phyloP scores from a whole-genome alignment of 2,888 invertebrate species.

The Pterobdella sp. region DNA sequence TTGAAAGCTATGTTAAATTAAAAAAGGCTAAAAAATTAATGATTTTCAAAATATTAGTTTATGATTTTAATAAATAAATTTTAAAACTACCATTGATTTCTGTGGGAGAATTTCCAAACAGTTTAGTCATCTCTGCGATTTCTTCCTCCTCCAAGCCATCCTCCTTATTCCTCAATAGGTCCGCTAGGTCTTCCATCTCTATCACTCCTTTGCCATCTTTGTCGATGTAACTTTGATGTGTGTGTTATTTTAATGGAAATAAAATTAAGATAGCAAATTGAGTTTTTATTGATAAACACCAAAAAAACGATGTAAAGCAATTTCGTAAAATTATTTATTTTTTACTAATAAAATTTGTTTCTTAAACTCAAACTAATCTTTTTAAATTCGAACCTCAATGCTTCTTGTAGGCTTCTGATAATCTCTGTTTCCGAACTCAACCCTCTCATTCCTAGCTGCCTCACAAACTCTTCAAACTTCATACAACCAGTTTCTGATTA shows the following conservation, averaged over 20 bases:
- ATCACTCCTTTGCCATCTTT: slow-evolving; percentile 31
- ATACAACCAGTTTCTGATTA: slow-evolving; percentile 34
- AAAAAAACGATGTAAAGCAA: too few species aligned
- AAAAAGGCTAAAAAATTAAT: too few species aligned
- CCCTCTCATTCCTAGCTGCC: slow-evolving; percentile 32
- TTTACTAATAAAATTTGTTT: too few species aligned
- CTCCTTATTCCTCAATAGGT: background rate
- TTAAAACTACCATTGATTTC: slow-evolving; percentile 11
- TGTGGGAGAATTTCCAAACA: background rate
- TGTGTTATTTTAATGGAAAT: too few species aligned
- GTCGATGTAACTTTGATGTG: slow-evolving; percentile 38
- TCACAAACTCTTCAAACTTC: slow-evolving; percentile 33
- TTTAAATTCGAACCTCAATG: too few species aligned
- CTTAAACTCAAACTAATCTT: too few species aligned
- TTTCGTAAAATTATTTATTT: too few species aligned
- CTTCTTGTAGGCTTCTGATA: slow-evolving; percentile 35
- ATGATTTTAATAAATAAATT: too few species aligned
- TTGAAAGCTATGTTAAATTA: too few species aligned
- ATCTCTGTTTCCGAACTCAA: slow-evolving; percentile 33
- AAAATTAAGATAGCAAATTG: too few species aligned
- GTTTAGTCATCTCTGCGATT: slow-evolving; percentile 1
- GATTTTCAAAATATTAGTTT: slow-evolving; percentile 9
- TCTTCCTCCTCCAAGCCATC: slow-evolving; percentile 2
- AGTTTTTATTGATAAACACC: too few species aligned
- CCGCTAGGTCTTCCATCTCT: slow-evolving; percentile 14